These are phyloP conservation scores for Furcifer pardalis DNA, from an alignment of 2,797 vertebrate genomes.

Conservation along the genomic window DNA sequence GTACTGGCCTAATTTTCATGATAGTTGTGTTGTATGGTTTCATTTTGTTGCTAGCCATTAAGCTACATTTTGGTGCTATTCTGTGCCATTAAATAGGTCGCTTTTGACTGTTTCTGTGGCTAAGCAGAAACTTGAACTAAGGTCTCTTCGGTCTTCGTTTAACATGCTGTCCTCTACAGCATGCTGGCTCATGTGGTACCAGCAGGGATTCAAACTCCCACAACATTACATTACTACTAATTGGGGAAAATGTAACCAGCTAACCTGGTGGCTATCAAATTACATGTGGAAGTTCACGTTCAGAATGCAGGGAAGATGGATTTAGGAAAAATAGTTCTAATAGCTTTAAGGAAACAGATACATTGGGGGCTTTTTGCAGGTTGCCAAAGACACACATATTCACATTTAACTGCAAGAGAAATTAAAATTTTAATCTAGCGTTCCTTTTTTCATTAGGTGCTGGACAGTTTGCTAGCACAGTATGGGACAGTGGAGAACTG, in stretches of 20 bases:
- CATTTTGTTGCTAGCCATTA: not conserved
- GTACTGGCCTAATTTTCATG: not conserved
- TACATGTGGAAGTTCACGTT: not conserved
- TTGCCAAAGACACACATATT: not conserved
- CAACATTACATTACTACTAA: too few species aligned
- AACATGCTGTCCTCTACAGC: too few species aligned
- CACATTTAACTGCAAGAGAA: not conserved
- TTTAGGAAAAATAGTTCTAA: not conserved
- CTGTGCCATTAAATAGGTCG: too few species aligned
- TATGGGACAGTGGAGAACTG: constrained; percentile 98
- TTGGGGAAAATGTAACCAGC: too few species aligned
- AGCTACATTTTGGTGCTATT: not conserved
- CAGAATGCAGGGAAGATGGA: not conserved
- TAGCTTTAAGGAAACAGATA: not conserved
- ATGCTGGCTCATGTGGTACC: too few species aligned
- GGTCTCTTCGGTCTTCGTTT: too few species aligned
- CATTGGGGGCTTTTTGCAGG: not conserved
- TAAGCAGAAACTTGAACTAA: too few species aligned
- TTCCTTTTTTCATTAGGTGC: constrained; percentile 81
- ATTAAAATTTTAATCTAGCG: not conserved
- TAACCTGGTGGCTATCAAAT: not conserved
- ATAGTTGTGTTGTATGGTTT: not conserved
- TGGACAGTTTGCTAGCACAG: constrained; percentile 95
- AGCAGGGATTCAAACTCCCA: too few species aligned
- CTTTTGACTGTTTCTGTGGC: too few species aligned